Conservation (phyloP, 1,140 invertebrate species). For the Anastrepha obliqua region DNA sequence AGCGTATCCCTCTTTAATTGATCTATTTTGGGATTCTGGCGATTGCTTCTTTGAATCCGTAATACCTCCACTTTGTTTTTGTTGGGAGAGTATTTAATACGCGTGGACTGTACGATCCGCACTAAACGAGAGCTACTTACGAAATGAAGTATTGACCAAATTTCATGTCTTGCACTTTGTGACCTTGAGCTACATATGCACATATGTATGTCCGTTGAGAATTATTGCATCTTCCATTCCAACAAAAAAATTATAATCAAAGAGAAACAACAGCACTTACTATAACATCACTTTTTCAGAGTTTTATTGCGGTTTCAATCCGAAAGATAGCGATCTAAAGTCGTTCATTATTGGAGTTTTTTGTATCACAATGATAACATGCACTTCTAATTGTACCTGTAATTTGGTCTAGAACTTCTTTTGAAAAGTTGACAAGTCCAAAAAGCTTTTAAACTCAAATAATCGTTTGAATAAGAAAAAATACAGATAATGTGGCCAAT, state of each 20-base stretch:
- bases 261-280: background rate
- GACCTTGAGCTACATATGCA: constrained; percentile 4
- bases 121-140: constrained; percentile 28
- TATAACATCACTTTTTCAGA: background rate
- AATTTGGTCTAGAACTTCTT: background rate
- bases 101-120: background rate
- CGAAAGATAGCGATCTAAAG: background rate
- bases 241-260: background rate
- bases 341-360: too few species aligned
- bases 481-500: background rate
- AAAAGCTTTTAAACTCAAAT: constrained; percentile 5
- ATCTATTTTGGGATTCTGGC: background rate
- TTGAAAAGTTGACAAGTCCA: background rate
- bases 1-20: background rate
- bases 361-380: too few species aligned
- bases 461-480: constrained; percentile 11
- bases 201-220: background rate
- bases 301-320: background rate
- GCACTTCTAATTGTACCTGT: background rate
- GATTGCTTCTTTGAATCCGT: background rate
- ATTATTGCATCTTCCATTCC: constrained; percentile 5
- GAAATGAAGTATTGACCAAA: background rate
- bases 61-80: background rate
- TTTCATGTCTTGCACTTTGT: constrained; percentile 27
- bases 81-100: background rate